These are phyloP conservation scores for Nicator chloris DNA, from an alignment of 2,113 vertebrate species.

Conservation along the genomic window DNA sequence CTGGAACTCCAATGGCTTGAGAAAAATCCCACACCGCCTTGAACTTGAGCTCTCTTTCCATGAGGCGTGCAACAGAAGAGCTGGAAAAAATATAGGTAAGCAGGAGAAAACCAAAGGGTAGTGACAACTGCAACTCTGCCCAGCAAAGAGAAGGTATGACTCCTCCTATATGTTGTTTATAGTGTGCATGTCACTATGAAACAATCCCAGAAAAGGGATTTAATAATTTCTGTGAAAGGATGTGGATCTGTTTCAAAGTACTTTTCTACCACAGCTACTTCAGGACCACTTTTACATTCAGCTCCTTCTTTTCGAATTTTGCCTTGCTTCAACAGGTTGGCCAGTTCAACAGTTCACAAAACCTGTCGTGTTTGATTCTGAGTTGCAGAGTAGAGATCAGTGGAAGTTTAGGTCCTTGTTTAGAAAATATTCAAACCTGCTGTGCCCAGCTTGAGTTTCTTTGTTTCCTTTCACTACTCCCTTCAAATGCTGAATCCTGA, in stretches of 20 bases:
- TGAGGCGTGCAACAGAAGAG: not conserved
- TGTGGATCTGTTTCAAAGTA: not conserved
- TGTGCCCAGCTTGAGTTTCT: not conserved
- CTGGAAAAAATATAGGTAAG: not conserved
- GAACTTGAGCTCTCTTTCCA: not conserved
- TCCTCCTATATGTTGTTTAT: not conserved
- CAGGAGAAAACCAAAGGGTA: not conserved
- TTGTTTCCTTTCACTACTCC: not conserved
- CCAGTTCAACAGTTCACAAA: not conserved
- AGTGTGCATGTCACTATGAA: not conserved
- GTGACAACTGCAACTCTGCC: not conserved
- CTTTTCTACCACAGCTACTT: not conserved
- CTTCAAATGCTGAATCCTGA: not conserved
- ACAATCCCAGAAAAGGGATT: not conserved
- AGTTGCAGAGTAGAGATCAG: not conserved
- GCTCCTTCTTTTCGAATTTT: not conserved
- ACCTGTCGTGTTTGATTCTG: fast-evolving
- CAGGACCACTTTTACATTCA: not conserved
- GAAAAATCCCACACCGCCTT: not conserved
- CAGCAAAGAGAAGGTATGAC: not conserved
- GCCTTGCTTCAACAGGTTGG: not conserved
- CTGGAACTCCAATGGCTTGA: slow-evolving; percentile 1
- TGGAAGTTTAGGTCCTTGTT: not conserved
- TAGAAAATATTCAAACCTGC: not conserved
- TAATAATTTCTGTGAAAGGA: not conserved